phyloP scores from a whole-genome alignment of 53 echinoderm and acorn worm species.

The Actinopyga echinites region DNA sequence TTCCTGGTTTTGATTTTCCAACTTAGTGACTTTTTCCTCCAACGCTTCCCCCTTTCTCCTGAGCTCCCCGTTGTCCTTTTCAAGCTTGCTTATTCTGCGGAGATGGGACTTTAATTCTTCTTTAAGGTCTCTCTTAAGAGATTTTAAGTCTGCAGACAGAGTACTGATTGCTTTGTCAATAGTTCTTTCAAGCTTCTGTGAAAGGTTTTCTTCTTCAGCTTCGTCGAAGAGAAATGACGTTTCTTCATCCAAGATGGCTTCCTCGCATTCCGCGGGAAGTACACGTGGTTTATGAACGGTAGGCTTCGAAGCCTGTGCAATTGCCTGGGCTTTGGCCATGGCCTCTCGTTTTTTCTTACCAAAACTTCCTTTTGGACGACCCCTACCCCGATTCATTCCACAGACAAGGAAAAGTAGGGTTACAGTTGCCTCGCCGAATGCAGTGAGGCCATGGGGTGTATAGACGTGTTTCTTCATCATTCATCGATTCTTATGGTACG shows the following conservation, averaged over 20 bases:
- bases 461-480: too few relatives aligned
- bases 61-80: too few relatives aligned
- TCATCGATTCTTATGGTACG: too few relatives aligned
- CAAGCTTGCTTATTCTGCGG: too few relatives aligned
- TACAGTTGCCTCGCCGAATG: too few relatives aligned
- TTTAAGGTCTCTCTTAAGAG: not conserved
- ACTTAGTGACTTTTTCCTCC: too few relatives aligned
- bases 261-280: not conserved
- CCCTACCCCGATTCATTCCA: too few relatives aligned
- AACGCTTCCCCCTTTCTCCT: too few relatives aligned
- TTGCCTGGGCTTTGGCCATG: not conserved
- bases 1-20: too few relatives aligned
- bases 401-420: too few relatives aligned
- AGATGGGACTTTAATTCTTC: not conserved
- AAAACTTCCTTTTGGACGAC: too few relatives aligned
- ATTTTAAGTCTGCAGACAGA: not conserved
- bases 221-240: not conserved
- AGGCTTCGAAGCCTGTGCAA: not conserved
- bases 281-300: not conserved
- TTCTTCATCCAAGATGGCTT: constrained; percentile 1
- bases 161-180: not conserved
- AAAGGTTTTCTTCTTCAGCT: not conserved
- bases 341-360: not conserved
- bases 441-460: too few relatives aligned
- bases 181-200: not conserved